Conservation (phyloP, 2,888 invertebrate species). For the Aporophyla nigra region DNA sequence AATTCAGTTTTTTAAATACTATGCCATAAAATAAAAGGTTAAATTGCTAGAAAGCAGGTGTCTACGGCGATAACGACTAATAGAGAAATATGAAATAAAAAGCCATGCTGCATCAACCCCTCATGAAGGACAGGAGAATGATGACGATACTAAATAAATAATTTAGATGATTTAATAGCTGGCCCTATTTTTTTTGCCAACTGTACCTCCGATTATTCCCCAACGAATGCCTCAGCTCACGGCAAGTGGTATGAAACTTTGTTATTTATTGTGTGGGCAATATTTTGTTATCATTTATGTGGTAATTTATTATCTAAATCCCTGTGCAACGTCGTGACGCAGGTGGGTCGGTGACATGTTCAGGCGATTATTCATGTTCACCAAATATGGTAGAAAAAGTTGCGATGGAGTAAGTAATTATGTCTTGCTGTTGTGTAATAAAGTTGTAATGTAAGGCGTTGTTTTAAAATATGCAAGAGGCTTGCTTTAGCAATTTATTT, state of each 20-base stretch:
- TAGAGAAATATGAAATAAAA: too few relatives aligned
- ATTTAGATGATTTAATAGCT: background rate
- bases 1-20: too few relatives aligned
- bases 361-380: conserved; percentile 42
- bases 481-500: background rate
- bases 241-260: conserved; percentile 22
- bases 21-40: too few relatives aligned
- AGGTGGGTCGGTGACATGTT: conserved; percentile 33
- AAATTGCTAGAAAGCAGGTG: too few relatives aligned
- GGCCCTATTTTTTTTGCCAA: background rate
- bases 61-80: too few relatives aligned
- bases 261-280: conserved; percentile 35
- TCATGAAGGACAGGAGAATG: too few relatives aligned
- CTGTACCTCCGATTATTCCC: conserved; percentile 28
- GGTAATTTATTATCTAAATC: conserved; percentile 68
- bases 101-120: too few relatives aligned
- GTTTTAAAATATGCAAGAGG: background rate
- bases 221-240: conserved; percentile 5
- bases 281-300: conserved; percentile 50
- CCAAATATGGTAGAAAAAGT: conserved; percentile 23
- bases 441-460: background rate
- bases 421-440: conserved; percentile 2
- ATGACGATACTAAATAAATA: too few relatives aligned
- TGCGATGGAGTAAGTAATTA: conserved; percentile 7
- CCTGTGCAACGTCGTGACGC: conserved; percentile 47